Evolutionary conservation across 2,888 invertebrate genomes (phyloP), one percentile per base, ranked within the genome.

Genomic region (Brenthis ino): DNA sequence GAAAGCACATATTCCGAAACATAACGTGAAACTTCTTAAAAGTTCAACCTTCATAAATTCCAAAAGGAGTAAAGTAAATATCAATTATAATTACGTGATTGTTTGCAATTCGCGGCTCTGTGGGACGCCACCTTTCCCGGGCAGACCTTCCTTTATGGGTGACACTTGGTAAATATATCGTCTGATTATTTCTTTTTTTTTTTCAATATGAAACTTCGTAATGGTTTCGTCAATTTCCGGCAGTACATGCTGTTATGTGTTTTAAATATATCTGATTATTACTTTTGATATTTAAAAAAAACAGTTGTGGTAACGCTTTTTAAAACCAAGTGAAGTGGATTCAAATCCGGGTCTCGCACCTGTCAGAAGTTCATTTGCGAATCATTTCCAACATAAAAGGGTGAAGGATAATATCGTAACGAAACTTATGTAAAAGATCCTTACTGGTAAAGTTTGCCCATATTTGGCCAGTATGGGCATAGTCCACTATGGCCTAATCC

Each of bases 71-170:
- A 65, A 68, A 54, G 65, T 72, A 72, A 67, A 72, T 70, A 72
- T 72, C 69, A 72, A 67, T 72, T 70, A 72, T 72, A 72, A 72
- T 72, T 65, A 55, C 56, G 48, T 53, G 57, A 63, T 56, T 68
- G 64, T 69, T 57, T 58, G 65, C 63, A 68, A 66, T 68, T 54
- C 54, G 57, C 57, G 24, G 33, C 70, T 43, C 68, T 43, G 70
- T 65, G 64, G 70, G 70, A 65, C 56, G 67, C 61, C 57, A 57
- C 50, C 28, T 74, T 71, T 53, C 16, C 63, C 14, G 50, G n/a
- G 2, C 60, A 50, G 50, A 56, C 61, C 61, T 61, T 61, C 67
- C 43, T 61, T 67, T 67, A 63, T 51, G 56, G 67, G 67, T 43
- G 67, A 63, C 61, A 67, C 56, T 67, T 60, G n/a, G 50, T 37